These are phyloP conservation scores for Cheilosia urbana DNA, from an alignment of 2,888 invertebrate species.

Conservation along the genomic window DNA sequence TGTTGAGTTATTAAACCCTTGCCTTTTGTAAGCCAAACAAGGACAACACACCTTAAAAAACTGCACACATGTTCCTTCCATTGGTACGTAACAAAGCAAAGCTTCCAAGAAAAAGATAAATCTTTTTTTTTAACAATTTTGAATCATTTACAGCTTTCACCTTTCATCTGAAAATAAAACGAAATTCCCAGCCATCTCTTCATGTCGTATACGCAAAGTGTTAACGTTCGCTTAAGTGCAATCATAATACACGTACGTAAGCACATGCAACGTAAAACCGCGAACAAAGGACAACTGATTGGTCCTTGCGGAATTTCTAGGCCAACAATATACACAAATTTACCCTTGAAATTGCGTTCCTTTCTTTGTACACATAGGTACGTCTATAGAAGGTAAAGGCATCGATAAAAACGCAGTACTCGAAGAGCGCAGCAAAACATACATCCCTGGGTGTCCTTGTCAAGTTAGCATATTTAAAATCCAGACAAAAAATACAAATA, in stretches of 20 bases:
- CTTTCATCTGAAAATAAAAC: neutral
- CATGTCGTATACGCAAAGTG: constrained; percentile 16
- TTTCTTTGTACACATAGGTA: neutral
- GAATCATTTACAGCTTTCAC: neutral
- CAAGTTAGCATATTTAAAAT: constrained; percentile 16
- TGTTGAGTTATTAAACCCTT: too few species aligned
- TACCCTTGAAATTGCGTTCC: constrained; percentile 56
- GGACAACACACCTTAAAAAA: too few species aligned
- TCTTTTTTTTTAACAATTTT: too few species aligned
- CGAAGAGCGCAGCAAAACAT: constrained; percentile 9
- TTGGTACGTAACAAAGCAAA: too few species aligned
- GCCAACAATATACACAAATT: constrained; percentile 57
- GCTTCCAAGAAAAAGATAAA: too few species aligned
- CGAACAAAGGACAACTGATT: constrained; percentile 43
- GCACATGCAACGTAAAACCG: neutral
- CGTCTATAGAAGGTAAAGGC: neutral
- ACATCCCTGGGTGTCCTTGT: constrained; percentile 27
- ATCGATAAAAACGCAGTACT: constrained; percentile 23
- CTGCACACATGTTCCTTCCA: too few species aligned
- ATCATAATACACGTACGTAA: neutral
- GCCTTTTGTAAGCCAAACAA: too few species aligned
- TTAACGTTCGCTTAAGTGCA: constrained; percentile 18
- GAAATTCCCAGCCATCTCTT: constrained; percentile 1
- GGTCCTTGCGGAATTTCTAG: constrained; percentile 64
- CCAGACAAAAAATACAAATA: constrained; percentile 14